Conservation (phyloP, 2,797 vertebrate species). For the Onychomys torridus region DNA sequence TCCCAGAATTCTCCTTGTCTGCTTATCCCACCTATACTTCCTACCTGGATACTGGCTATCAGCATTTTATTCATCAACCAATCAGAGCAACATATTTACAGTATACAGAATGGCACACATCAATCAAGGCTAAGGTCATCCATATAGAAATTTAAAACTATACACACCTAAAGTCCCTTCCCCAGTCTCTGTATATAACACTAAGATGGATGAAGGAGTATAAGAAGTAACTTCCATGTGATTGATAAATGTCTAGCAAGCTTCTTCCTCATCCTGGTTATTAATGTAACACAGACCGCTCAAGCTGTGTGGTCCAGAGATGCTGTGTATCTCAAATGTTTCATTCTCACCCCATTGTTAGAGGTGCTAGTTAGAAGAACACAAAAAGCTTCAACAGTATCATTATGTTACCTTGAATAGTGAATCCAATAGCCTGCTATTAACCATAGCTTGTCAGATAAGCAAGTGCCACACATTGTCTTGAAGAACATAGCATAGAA, state of each 20-base stretch:
- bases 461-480: not conserved
- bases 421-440: not conserved
- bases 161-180: conserved; percentile 1
- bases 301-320: not conserved
- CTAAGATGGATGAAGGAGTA: conserved; percentile 20
- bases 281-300: not conserved
- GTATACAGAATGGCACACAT: too few species aligned
- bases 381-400: not conserved
- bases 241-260: not conserved
- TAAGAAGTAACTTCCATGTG: not conserved
- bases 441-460: conserved; percentile 26
- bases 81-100: too few species aligned
- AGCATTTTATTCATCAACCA: too few species aligned
- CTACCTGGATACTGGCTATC: too few species aligned
- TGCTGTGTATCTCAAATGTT: not conserved
- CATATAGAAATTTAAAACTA: not conserved
- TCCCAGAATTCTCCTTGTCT: too few species aligned
- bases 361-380: not conserved
- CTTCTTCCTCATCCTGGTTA: not conserved
- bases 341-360: not conserved
- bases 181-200: not conserved
- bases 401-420: conserved; percentile 14
- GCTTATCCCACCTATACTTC: too few species aligned
- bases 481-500: not conserved
- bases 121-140: conserved; percentile 16